These are phyloP conservation scores for Sebastes schlegelii DNA, from an alignment of 2,113 vertebrate genomes.

Conservation along the genomic window DNA sequence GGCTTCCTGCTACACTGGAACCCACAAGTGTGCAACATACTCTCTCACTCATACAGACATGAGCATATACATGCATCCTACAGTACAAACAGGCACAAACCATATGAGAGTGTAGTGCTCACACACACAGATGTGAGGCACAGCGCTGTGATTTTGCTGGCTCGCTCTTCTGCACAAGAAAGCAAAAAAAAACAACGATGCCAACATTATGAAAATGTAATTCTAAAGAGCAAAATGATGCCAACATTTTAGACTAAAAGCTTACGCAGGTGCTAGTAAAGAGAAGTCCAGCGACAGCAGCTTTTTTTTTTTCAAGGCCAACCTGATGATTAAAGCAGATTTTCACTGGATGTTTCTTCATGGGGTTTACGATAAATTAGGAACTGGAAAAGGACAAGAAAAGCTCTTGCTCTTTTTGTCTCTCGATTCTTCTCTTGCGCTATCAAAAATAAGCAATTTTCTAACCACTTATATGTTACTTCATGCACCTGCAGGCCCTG, in stretches of 20 bases:
- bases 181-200: constrained; percentile 14
- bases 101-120: background rate
- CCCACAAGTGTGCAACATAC: constrained; percentile 28
- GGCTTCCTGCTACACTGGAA: constrained; percentile 68
- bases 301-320: constrained; percentile 6
- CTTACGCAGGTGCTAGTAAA: background rate
- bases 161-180: constrained; percentile 26
- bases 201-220: constrained; percentile 9
- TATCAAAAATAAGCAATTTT: background rate
- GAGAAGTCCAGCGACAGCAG: background rate
- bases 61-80: background rate
- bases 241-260: constrained; percentile 18
- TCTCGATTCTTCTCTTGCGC: background rate
- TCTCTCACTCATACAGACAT: background rate
- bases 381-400: background rate
- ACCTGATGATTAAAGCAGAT: constrained; percentile 11
- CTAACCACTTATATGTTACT: background rate
- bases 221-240: constrained; percentile 11
- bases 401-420: background rate
- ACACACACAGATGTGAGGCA: background rate
- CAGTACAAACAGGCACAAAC: constrained; percentile 1
- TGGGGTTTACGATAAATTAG: constrained; percentile 5
- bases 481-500: background rate
- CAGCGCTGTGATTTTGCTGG: constrained; percentile 9
- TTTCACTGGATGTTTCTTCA: constrained; percentile 8